Evolutionary conservation across 2,797 vertebrate genomes (phyloP).

Genomic region (Pseudopleuronectes americanus): DNA sequence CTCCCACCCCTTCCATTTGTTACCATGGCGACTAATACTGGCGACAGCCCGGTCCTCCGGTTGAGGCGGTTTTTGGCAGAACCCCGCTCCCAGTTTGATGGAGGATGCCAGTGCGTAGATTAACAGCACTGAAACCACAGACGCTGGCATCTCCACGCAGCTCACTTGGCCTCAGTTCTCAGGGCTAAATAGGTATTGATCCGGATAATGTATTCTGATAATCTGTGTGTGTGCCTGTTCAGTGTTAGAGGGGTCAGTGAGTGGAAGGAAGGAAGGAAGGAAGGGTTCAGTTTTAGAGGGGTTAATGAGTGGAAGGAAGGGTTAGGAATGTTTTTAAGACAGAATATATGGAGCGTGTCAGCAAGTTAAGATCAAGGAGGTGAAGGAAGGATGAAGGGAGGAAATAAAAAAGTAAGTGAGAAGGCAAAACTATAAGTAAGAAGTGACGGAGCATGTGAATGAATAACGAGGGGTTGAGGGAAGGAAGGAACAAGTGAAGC

Average conservation of each 20-base stretch:
- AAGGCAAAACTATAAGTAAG: no score
- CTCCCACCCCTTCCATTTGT: conserved; percentile 73
- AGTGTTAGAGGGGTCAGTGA: conserved; percentile 44
- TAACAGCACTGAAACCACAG: conserved; percentile 56
- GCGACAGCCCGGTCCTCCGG: conserved; percentile 65
- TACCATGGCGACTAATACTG: conserved; percentile 77
- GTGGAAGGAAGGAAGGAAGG: conserved; percentile 2
- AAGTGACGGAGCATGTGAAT: no score
- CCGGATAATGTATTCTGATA: conserved; percentile 73
- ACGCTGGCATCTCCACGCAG: conserved; percentile 67
- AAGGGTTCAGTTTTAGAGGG: conserved; percentile 39
- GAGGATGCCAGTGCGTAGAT: conserved; percentile 68
- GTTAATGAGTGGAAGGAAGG: conserved; percentile 33
- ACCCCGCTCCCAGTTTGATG: conserved; percentile 59
- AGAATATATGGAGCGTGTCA: not conserved
- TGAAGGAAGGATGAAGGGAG: no score
- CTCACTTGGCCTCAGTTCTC: conserved; percentile 52
- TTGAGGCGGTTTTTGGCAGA: conserved; percentile 65
- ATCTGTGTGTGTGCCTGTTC: conserved; percentile 59
- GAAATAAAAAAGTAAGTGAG: no score
- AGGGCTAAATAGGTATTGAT: conserved; percentile 74
- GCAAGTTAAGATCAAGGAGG: no score
- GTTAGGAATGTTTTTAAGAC: no score
- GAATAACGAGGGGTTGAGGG: no score
- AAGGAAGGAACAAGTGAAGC: not conserved